Percentiles rank a stretch among this genome's conserved stretches.
Evolutionary conservation across 2,797 vertebrate species (phyloP).

Genomic region (Hydrophis major): DNA sequence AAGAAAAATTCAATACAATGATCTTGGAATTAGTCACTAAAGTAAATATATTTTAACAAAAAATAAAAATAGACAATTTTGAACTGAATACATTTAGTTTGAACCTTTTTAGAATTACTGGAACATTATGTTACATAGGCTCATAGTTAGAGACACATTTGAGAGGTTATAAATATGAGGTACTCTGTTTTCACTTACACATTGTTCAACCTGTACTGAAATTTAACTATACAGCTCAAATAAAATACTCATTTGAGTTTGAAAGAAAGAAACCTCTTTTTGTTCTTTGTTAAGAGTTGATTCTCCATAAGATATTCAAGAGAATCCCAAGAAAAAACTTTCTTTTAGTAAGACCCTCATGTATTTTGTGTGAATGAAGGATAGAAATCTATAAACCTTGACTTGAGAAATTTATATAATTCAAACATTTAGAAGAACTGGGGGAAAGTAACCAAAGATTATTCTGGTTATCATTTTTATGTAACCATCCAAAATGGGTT

Average conservation of each 20-base stretch:
- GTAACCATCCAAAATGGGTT: background rate
- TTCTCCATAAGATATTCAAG: background rate
- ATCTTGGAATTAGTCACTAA: background rate
- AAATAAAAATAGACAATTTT: background rate
- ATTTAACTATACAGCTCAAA: background rate
- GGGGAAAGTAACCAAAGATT: background rate
- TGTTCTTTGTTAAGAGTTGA: background rate
- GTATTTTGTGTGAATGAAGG: background rate
- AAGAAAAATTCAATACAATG: slow-evolving; percentile 44
- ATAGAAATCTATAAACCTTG: background rate
- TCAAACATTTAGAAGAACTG: background rate
- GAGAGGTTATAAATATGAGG: slow-evolving; percentile 18
- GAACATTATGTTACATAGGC: slow-evolving; percentile 6
- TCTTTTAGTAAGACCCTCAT: background rate
- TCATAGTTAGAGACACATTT: slow-evolving; percentile 27
- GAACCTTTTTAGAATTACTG: slow-evolving; percentile 10
- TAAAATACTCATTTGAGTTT: slow-evolving; percentile 3
- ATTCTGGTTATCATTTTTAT: background rate
- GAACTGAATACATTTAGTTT: slow-evolving; percentile 23
- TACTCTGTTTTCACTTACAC: slow-evolving; percentile 11
- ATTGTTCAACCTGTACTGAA: slow-evolving; percentile 13
- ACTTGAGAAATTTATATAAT: background rate
- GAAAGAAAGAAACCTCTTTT: background rate
- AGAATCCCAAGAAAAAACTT: background rate
- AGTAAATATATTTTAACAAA: background rate